A percentile compares a stretch with the other conserved stretches of the same genome.
Conservation (phyloP, 2,888 invertebrate species). For the Tromatobia lineatoria region DNA sequence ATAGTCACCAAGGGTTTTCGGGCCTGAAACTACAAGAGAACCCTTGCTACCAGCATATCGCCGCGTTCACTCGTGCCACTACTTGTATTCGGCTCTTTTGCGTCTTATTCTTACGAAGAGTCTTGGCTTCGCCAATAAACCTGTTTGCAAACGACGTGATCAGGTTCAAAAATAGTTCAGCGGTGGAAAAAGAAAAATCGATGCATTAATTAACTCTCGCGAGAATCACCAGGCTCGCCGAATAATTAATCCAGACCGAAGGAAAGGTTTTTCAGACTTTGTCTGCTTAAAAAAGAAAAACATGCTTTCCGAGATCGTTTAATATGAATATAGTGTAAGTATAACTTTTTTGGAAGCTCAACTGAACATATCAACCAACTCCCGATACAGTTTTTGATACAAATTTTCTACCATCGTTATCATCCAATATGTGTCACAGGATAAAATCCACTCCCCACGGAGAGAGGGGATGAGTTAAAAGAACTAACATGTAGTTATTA, state of each 20-base stretch:
- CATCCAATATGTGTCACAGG: too few species aligned
- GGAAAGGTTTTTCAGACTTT: neutral
- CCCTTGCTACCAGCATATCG: constrained; percentile 8
- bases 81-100: neutral
- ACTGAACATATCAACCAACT: too few species aligned
- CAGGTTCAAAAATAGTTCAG: neutral
- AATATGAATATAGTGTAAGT: too few species aligned
- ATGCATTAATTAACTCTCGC: neutral
- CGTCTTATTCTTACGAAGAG: neutral
- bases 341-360: too few species aligned
- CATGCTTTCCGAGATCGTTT: neutral
- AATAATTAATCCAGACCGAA: constrained; percentile 9
- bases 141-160: neutral
- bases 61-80: neutral
- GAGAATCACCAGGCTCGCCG: neutral
- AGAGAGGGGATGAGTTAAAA: too few species aligned
- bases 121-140: neutral
- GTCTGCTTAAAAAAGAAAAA: neutral
- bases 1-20: constrained; percentile 16
- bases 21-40: neutral
- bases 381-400: too few species aligned
- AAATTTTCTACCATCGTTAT: too few species aligned
- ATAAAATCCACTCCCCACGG: too few species aligned
- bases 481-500: too few species aligned
- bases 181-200: neutral